Base-by-base conservation (phyloP, 2,113 vertebrate species). In the Zosterops japonicus region DNA sequence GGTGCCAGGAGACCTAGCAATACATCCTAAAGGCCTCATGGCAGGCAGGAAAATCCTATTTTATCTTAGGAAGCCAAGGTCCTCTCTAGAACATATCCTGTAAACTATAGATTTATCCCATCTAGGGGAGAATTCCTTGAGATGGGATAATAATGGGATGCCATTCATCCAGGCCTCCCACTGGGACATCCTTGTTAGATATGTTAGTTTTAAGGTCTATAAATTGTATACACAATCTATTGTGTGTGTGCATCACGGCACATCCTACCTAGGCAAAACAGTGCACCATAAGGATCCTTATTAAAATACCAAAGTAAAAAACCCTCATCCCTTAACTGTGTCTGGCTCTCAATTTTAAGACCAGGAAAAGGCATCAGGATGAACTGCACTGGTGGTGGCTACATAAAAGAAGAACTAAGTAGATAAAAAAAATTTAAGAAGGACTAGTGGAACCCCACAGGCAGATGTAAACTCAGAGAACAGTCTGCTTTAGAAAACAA, bases 171-270 rank as follows among this genome's bases (percentile, higher is more conserved):
- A 39, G 65, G 33, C 47, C 10, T 39, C 35, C 14, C 18, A 29
- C 9, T 39, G 35, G 11, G 21, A 28, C 35, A 70, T 29, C 28
- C 49, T 70, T 52, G 10, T 39, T 39, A 52, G 27, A 23, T 31
- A 39, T 23, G 47, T 6, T 31, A 39, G 39, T 53, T 22, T 53
- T 31, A 41, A 41, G 14, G 35, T 31, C 21, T 41, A 13, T 53
- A 24, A 41, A 71, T 31, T 53, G 14, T 23, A 52, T 23, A 31
- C 10, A 4, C 15, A 11, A 15, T 29, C 27, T 39, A 52, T 70
- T 5, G 4, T 39, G 20, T 17, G 2, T 17, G 68, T 2, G 4
- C 35, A 41, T 31, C 29, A 25, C 1, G 1, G n/a, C 4, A 2
- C 13, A 29, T 22, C 49, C 35, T 28, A 70, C 49, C 49, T 23